phyloP scores from a whole-genome alignment of 2,888 invertebrate genomes.

The Chymomyza caudatula region DNA sequence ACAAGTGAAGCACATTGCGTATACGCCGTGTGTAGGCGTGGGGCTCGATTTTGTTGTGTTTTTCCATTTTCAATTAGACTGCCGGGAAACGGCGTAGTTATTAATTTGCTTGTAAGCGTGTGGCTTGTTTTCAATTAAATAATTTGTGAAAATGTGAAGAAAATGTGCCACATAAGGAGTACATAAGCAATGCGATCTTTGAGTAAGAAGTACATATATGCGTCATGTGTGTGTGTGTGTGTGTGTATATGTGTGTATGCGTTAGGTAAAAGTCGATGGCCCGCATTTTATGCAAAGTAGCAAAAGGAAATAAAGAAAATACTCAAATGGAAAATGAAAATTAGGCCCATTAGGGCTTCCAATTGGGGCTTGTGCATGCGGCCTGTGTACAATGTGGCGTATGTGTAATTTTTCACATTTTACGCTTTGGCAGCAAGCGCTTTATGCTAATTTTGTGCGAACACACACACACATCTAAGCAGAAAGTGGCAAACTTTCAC shows the following conservation, averaged over 20 bases:
- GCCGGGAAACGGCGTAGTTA: not conserved
- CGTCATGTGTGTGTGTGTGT: too few relatives aligned
- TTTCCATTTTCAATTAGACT: constrained; percentile 63
- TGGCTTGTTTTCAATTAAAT: not conserved
- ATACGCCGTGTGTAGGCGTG: constrained; percentile 56
- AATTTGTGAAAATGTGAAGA: too few relatives aligned
- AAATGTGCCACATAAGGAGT: too few relatives aligned
- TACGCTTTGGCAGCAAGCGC: constrained; percentile 55
- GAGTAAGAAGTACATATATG: not conserved
- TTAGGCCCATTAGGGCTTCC: constrained; percentile 58
- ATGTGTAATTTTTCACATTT: constrained; percentile 52
- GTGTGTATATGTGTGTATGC: too few relatives aligned
- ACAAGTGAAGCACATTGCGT: constrained; percentile 44
- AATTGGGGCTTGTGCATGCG: constrained; percentile 8
- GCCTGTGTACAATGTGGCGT: constrained; percentile 32
- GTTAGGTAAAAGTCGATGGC: constrained; percentile 9
- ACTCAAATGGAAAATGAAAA: constrained; percentile 40
- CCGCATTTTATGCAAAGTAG: constrained; percentile 6
- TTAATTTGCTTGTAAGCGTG: not conserved
- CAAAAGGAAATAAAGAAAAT: constrained; percentile 24
- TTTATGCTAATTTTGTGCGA: constrained; percentile 61
- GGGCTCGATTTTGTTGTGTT: constrained; percentile 27
- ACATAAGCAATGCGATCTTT: too few relatives aligned
- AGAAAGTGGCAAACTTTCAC: constrained; percentile 63
- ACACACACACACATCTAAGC: constrained; percentile 19